phyloP scores from a whole-genome alignment of 2,113 vertebrate species.

The Capreolus pygargus region DNA sequence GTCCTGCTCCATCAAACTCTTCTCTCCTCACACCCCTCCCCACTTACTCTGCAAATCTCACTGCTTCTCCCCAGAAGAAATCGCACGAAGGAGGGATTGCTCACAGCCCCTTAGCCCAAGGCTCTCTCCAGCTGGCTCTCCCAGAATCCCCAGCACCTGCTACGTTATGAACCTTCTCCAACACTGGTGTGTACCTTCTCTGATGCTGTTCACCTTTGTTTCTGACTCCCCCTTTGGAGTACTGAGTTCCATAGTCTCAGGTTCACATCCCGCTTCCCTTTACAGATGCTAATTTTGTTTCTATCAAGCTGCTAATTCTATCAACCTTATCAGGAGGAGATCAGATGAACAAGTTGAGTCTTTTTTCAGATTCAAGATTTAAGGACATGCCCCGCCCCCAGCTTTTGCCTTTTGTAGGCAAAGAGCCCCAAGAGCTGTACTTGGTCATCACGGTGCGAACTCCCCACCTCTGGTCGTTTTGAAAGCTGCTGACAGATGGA shows the following conservation, averaged over 20 bases:
- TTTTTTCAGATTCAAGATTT: not conserved
- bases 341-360: not conserved
- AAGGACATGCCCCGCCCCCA: not conserved
- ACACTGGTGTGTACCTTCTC: not conserved
- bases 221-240: not conserved
- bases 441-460: not conserved
- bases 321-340: not conserved
- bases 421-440: not conserved
- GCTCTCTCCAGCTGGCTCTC: not conserved
- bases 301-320: not conserved
- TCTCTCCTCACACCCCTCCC: not conserved
- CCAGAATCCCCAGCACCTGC: not conserved
- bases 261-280: not conserved
- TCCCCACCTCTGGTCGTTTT: not conserved
- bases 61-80: conserved; percentile 58
- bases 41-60: not conserved
- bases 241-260: not conserved
- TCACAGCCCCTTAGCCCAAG: not conserved
- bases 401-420: not conserved
- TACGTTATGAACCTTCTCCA: not conserved
- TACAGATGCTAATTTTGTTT: not conserved
- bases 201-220: not conserved
- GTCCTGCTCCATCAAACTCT: not conserved
- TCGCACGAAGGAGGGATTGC: accelerated
- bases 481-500: not conserved